Conservation (phyloP, 1,140 invertebrate species). For the Trinorchestia longiramus region DNA sequence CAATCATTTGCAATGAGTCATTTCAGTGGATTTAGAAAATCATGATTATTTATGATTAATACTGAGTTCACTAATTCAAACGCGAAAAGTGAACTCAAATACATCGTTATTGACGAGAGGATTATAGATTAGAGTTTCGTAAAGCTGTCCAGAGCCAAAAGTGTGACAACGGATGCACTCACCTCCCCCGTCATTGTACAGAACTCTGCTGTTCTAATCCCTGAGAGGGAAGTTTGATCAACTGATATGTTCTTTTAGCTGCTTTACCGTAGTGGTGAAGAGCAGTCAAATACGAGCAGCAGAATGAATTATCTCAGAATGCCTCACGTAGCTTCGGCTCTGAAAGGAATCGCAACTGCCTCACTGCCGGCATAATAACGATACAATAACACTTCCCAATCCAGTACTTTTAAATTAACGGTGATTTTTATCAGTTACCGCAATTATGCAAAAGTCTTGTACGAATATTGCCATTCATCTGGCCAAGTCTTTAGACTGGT, state of each 20-base stretch:
- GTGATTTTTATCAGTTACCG: no score
- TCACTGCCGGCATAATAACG: no score
- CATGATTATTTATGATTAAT: neutral
- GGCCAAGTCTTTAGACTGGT: no score
- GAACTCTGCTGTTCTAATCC: neutral
- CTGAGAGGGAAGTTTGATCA: neutral
- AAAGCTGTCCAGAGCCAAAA: neutral
- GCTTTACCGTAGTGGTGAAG: neutral
- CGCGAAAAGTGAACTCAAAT: neutral
- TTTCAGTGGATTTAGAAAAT: neutral
- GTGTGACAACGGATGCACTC: neutral
- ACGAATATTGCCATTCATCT: no score
- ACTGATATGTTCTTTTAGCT: neutral
- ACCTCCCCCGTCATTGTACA: neutral
- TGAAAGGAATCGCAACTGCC: neutral
- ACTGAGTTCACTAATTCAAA: neutral
- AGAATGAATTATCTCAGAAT: neutral
- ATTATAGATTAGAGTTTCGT: neutral
- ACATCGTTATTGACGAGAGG: neutral
- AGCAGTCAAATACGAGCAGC: no score
- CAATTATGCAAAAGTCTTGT: no score
- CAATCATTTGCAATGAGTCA: neutral
- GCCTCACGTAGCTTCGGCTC: neutral
- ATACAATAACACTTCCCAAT: no score
- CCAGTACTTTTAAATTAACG: no score